Conservation (phyloP, 2,797 vertebrate genomes). For the Arremon aurantiirostris region DNA sequence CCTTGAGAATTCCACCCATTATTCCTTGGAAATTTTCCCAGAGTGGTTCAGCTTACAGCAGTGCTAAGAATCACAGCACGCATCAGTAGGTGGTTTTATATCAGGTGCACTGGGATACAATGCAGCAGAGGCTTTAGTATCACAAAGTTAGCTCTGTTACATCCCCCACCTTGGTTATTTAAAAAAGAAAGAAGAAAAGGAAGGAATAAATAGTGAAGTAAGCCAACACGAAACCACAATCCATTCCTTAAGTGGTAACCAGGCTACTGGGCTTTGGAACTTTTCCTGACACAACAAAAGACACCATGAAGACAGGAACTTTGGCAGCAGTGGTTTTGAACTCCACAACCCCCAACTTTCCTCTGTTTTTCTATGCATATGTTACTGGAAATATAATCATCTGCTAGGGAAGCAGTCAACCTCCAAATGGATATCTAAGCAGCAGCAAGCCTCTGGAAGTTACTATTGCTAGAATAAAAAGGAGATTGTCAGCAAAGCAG, state of each 20-base stretch:
- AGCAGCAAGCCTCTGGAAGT: background rate
- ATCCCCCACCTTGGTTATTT: background rate
- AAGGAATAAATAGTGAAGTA: background rate
- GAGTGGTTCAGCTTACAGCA: constrained; percentile 17
- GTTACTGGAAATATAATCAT: background rate
- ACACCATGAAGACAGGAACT: constrained; percentile 4
- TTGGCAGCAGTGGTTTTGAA: constrained; percentile 1
- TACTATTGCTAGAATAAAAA: background rate
- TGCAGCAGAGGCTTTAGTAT: background rate
- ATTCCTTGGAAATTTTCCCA: constrained; percentile 39
- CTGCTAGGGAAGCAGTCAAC: background rate
- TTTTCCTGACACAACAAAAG: constrained; percentile 4
- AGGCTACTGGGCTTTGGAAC: background rate
- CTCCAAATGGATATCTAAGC: background rate
- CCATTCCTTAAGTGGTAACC: background rate
- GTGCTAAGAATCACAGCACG: background rate
- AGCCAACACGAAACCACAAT: background rate
- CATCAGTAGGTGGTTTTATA: background rate
- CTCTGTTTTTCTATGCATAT: background rate
- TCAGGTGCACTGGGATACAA: background rate
- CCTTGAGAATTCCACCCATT: constrained; percentile 33
- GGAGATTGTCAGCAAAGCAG: background rate
- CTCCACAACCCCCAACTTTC: background rate
- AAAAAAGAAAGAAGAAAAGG: background rate
- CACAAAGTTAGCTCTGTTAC: background rate